Conservation (phyloP, 2,797 vertebrate species). For the Siniperca scherzeri region DNA sequence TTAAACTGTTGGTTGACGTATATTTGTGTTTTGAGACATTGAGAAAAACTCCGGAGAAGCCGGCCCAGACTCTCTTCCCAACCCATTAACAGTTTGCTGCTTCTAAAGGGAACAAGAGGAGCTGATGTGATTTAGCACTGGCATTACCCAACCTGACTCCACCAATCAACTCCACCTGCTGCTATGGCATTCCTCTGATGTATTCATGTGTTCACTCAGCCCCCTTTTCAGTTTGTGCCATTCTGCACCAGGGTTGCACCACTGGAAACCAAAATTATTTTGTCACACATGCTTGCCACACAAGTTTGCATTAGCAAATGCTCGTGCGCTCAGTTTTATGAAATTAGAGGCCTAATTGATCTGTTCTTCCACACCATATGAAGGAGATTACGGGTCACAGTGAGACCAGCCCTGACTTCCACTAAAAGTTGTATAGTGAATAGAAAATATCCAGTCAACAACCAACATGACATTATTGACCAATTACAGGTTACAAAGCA, state of each 20-base stretch:
- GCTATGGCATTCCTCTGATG: neutral
- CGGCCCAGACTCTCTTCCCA: neutral
- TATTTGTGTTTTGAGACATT: neutral
- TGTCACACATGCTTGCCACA: neutral
- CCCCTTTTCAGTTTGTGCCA: neutral
- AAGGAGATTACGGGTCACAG: neutral
- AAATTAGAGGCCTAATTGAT: neutral
- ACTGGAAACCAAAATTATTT: neutral
- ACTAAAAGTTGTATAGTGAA: neutral
- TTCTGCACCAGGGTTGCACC: neutral
- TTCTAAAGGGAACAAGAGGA: neutral
- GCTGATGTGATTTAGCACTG: neutral
- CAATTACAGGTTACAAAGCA: constrained; percentile 3
- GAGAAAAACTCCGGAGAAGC: no score
- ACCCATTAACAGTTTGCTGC: neutral
- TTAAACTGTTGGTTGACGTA: neutral
- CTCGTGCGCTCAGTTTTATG: neutral
- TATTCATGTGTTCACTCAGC: neutral
- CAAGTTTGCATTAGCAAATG: neutral
- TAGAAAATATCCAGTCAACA: neutral
- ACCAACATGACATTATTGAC: neutral
- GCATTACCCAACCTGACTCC: neutral
- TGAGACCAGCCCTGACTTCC: neutral
- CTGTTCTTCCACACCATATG: neutral
- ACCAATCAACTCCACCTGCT: neutral